These are phyloP conservation scores for Rhodinocichla rosea DNA, from an alignment of 2,113 vertebrate species.

Conservation along the genomic window DNA sequence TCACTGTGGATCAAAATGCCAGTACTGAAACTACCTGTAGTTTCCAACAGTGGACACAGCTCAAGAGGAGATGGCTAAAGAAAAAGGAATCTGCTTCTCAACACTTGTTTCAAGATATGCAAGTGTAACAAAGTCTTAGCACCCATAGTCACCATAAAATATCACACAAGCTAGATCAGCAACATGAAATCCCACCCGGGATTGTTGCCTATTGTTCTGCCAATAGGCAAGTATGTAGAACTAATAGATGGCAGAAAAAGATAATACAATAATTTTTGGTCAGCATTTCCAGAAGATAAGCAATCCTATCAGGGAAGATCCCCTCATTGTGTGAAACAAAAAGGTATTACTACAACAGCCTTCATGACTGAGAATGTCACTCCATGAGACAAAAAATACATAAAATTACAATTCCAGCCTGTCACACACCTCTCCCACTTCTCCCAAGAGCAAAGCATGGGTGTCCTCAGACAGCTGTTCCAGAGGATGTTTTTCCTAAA, in stretches of 20 bases:
- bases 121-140: neutral
- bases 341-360: neutral
- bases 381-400: neutral
- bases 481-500: neutral
- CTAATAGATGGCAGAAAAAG: neutral
- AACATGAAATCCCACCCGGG: neutral
- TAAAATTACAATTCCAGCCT: neutral
- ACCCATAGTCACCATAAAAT: neutral
- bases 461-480: neutral
- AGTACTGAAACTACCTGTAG: neutral
- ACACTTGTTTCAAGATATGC: neutral
- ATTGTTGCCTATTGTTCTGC: no score
- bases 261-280: neutral
- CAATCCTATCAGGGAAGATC: neutral
- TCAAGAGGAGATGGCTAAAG: neutral
- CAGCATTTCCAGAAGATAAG: neutral
- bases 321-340: accelerated
- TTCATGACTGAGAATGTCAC: neutral
- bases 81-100: neutral
- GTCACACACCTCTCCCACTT: neutral
- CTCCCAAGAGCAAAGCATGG: neutral
- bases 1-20: neutral
- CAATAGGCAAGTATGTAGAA: neutral
- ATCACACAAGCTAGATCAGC: neutral
- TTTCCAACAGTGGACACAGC: neutral